Evolutionary conservation across 2,113 vertebrate species (phyloP).

Genomic region (Cebus imitator): DNA sequence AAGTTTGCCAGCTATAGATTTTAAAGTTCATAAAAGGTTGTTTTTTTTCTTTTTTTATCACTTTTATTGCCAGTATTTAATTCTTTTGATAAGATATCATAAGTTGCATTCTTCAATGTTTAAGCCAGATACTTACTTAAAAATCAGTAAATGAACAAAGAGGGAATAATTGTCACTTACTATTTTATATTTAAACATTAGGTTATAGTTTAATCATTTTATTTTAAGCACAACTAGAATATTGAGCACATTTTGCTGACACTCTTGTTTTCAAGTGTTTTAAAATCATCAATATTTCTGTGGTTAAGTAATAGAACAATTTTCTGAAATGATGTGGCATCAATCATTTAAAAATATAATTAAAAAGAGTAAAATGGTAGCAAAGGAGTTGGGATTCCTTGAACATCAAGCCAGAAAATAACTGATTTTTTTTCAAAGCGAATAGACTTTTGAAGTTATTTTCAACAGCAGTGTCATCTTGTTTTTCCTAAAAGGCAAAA

Average conservation of each 20-base stretch:
- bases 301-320: accelerated
- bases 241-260: background rate
- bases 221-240: accelerated
- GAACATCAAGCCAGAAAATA: accelerated
- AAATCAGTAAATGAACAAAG: too few species aligned
- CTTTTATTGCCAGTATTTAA: accelerated
- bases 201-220: too few species aligned
- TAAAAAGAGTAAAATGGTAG: background rate
- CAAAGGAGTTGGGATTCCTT: accelerated
- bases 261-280: background rate
- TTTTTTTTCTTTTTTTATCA: too few species aligned
- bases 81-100: accelerated
- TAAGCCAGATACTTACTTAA: background rate
- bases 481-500: too few species aligned
- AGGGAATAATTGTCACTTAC: background rate
- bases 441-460: background rate
- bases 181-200: background rate
- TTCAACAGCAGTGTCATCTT: too few species aligned
- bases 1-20: background rate
- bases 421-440: accelerated
- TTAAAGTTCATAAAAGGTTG: accelerated
- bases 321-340: background rate
- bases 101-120: too few species aligned
- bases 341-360: background rate
- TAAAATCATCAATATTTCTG: background rate